Evolutionary conservation across 2,888 invertebrate genomes (phyloP).

Genomic region (Mesorhabditis belari): DNA sequence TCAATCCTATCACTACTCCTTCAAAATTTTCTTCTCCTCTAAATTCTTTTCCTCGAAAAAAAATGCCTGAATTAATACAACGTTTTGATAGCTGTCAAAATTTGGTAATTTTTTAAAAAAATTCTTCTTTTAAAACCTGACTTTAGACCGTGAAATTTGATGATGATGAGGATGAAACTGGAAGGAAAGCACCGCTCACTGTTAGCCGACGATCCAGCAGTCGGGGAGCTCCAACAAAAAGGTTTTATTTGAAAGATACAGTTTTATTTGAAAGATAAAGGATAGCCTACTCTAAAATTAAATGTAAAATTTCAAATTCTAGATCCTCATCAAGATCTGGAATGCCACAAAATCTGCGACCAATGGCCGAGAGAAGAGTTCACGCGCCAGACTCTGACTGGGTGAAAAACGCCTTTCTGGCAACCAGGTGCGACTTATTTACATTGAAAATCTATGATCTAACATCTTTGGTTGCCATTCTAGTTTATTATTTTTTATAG

Average conservation of each 20-base stretch:
- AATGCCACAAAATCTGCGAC: conserved; percentile 20
- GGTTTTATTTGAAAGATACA: no score
- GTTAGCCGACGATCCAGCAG: conserved; percentile 18
- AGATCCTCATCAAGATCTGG: conserved; percentile 8
- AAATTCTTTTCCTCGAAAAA: not conserved
- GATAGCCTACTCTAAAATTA: not conserved
- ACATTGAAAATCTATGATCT: no score
- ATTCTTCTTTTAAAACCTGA: not conserved
- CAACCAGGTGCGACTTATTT: conserved; percentile 14
- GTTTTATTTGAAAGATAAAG: not conserved
- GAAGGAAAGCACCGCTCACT: conserved; percentile 19
- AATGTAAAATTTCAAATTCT: not conserved
- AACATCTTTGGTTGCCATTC: no score
- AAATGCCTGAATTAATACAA: not conserved
- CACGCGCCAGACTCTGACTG: conserved; percentile 22
- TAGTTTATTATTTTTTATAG: no score
- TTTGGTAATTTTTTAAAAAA: not conserved
- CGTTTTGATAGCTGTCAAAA: not conserved
- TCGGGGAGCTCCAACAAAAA: not conserved
- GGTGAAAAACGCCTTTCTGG: conserved; percentile 19
- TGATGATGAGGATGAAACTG: conserved; percentile 21
- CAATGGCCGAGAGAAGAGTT: conserved; percentile 24
- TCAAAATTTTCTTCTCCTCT: no score
- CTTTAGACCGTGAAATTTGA: conserved; percentile 36
- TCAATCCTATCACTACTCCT: no score